Evolutionary conservation across 2,888 invertebrate genomes (phyloP), one percentile per base, ranked within the genome.

Genomic region (Danaus chrysippus): DNA sequence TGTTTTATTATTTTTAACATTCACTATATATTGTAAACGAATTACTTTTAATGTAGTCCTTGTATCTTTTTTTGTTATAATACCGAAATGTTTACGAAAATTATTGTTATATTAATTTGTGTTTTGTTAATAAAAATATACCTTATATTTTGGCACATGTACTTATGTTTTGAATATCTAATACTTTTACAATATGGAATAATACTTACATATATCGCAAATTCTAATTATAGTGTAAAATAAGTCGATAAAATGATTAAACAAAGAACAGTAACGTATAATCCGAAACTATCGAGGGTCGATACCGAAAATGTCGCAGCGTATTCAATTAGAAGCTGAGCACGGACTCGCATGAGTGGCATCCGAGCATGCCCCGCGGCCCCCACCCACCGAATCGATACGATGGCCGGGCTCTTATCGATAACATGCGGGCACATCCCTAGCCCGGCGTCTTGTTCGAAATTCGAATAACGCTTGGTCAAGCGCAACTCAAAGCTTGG

Each of bases 381-480:
- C 68, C 62, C 65, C 66, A 42, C 69, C 69, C 57, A 60, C 61
- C 62, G 60, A 83, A 84, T 86, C 87, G 84, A 87, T 89, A 88
- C 75, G 77, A 73, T 56, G 17, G 49, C 49, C 17, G 49, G 17
- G 17, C 23, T 61, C 59, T 65, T 46, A 84, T 86, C 84, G 83
- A 84, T 79, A 84, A 72, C 70, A 73, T 71, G 72, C 74, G 72
- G 68, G 73, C 58, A 68, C 78, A 73, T 68, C 84, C 69, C 84
- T 85, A 82, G 75, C 70, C 70, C 75, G 68, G 79, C 83, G 83
- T 85, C 87, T 87, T 87, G 85, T 81, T 83, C 81, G 83, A 82
- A 83, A 82, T 84, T 82, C 83, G 81, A 85, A 85, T 87, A 85
- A 87, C 87, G 88, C 88, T 87, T 83, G 88, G 89, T 87, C 89